A percentile compares a stretch with the other conserved stretches of the same genome.
phyloP scores from a whole-genome alignment of 2,888 invertebrate genomes.

The Mythimna pallens region DNA sequence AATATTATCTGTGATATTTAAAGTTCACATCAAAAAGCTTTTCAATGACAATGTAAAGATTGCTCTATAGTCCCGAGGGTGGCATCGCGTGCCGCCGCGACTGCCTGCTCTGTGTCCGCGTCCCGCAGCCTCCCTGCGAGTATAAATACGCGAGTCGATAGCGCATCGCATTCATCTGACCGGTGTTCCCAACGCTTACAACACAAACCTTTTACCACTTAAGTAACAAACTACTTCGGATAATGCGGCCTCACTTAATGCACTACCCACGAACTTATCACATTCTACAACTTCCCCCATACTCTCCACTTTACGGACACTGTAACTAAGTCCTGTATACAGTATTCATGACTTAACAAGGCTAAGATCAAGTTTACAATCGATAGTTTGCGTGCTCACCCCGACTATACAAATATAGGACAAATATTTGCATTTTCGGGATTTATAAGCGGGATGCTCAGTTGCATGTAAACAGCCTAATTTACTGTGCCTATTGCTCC shows the following conservation, averaged over 20 bases:
- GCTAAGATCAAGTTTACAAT: constrained; percentile 52
- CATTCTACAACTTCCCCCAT: constrained; percentile 49
- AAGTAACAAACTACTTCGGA: constrained; percentile 51
- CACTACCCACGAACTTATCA: constrained; percentile 46
- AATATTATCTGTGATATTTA: constrained; percentile 25
- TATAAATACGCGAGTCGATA: constrained; percentile 82
- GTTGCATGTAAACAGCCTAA: constrained; percentile 34
- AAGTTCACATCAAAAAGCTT: constrained; percentile 53
- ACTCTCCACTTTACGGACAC: constrained; percentile 28
- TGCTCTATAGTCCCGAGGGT: constrained; percentile 28
- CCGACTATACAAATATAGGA: constrained; percentile 15
- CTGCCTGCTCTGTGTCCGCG: constrained; percentile 68
- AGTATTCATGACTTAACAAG: constrained; percentile 35
- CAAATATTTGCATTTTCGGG: constrained; percentile 29
- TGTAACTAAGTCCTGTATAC: constrained; percentile 41
- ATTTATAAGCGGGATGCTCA: constrained; percentile 18
- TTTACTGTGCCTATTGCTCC: constrained; percentile 36
- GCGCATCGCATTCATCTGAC: constrained; percentile 75
- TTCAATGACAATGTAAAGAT: constrained; percentile 62
- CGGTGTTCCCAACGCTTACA: constrained; percentile 67
- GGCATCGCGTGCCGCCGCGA: constrained; percentile 24
- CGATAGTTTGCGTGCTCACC: constrained; percentile 39
- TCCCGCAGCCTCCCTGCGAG: constrained; percentile 69
- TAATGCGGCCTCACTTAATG: constrained; percentile 50
- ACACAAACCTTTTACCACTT: constrained; percentile 66